phyloP scores from a whole-genome alignment of 2,797 vertebrate genomes.

The Pelochelys cantorii region DNA sequence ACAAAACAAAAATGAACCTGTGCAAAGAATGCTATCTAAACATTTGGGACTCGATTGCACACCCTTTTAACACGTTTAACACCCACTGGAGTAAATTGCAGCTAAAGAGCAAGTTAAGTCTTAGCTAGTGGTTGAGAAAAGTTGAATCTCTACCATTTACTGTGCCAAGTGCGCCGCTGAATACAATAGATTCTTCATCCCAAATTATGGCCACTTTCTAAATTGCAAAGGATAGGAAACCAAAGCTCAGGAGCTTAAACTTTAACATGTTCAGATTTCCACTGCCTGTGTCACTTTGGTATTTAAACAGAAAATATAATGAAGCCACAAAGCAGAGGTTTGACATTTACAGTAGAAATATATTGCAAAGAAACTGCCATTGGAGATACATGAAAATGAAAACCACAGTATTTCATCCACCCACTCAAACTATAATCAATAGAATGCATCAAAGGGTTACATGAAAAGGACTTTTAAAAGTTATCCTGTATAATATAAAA shows the following conservation, averaged over 20 bases:
- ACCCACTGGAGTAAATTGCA: neutral
- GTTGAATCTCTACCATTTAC: slow-evolving; percentile 1
- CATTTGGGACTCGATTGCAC: neutral
- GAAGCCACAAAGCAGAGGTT: slow-evolving; percentile 26
- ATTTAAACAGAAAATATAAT: slow-evolving; percentile 63
- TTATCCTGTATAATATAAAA: neutral
- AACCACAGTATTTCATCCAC: neutral
- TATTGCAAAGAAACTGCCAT: slow-evolving; percentile 35
- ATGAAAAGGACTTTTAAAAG: neutral
- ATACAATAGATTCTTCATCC: neutral
- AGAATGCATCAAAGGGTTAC: neutral
- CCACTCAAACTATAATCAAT: slow-evolving; percentile 17
- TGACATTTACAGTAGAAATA: slow-evolving; percentile 71
- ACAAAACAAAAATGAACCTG: no score
- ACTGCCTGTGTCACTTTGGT: slow-evolving; percentile 28
- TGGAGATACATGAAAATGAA: slow-evolving; percentile 12
- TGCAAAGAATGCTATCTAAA: neutral
- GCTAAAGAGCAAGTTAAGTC: neutral
- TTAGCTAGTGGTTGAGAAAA: neutral
- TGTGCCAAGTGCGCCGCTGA: neutral
- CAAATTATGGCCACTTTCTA: neutral
- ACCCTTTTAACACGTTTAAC: neutral
- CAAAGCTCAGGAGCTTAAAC: slow-evolving; percentile 59
- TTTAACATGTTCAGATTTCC: slow-evolving; percentile 52
- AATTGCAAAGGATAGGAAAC: neutral